Evolutionary conservation across 2,888 invertebrate species (phyloP), one percentile per base, ranked within the genome.

Genomic region (Agrotis clavis): DNA sequence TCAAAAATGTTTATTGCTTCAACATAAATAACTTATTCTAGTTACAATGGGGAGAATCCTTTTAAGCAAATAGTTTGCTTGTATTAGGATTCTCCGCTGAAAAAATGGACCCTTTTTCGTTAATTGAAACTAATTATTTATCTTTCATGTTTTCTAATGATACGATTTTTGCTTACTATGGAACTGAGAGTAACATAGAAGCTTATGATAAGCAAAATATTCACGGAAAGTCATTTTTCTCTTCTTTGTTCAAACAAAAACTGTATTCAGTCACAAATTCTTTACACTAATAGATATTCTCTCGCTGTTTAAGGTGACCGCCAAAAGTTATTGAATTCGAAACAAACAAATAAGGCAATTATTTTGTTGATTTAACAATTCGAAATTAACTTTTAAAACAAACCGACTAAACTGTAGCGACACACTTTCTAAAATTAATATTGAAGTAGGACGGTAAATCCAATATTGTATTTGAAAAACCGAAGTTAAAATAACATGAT

Each of bases 281-380:
- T 35, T 7, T 35, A 35, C 7, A 35, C 6, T 7, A 35, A 35
- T n/a, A n/a, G n/a, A n/a, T 35, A 35, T 7, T 35, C 7, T 7
- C 7, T 35, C 7, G 0, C 47, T 16, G 53, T 14, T 30, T 21
- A 6, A 45, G 9, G 19, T 19, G 13, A n/a, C 14, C 14, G 18
- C 4, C 5, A 53, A 76, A 59, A n/a, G 53, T 30, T 41, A 63
- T 35, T 25, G 14, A 60, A 60, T 76, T 64, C 9, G 11, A 50
- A 54, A 54, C 50, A 35, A 75, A 69, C 63, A 76, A 74, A 67
- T n/a, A 74, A 69, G n/a, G 19, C 54, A 76, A 64, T 75, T 60
- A 77, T 70, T 76, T 70, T 69, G 63, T 70, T 69, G 47, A 48
- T 18, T 45, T 18, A 54, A 25, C 53, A 57, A 47, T 62, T 18